These are phyloP conservation scores for Chloebia gouldiae DNA, from an alignment of 2,113 vertebrate genomes.

Conservation along the genomic window DNA sequence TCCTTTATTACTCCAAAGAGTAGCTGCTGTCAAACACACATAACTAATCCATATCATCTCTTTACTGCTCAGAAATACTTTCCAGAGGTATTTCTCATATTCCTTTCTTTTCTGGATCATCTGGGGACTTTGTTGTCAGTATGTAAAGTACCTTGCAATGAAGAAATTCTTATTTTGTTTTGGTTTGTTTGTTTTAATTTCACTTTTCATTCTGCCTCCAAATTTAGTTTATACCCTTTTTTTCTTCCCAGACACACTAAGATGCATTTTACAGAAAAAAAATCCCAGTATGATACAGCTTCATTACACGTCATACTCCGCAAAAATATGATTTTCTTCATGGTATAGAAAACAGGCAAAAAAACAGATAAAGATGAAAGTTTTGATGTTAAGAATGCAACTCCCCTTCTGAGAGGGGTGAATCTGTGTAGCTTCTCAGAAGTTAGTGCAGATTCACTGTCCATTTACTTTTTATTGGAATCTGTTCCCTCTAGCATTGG, in stretches of 20 bases:
- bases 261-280: neutral
- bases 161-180: neutral
- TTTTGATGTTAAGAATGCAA: neutral
- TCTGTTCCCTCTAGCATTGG: neutral
- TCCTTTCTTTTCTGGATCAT: neutral
- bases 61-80: neutral
- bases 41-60: neutral
- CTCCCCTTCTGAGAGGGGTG: neutral
- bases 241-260: neutral
- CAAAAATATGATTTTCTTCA: neutral
- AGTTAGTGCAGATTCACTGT: neutral
- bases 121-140: neutral
- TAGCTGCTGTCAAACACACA: neutral
- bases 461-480: neutral
- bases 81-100: neutral
- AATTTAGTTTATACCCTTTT: neutral
- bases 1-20: neutral
- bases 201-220: neutral
- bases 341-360: neutral
- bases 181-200: neutral
- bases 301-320: neutral
- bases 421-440: neutral
- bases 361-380: neutral
- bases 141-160: neutral
- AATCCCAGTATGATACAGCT: neutral